Evolutionary conservation across 2,113 vertebrate genomes (phyloP).

Genomic region (Microtus montanus): DNA sequence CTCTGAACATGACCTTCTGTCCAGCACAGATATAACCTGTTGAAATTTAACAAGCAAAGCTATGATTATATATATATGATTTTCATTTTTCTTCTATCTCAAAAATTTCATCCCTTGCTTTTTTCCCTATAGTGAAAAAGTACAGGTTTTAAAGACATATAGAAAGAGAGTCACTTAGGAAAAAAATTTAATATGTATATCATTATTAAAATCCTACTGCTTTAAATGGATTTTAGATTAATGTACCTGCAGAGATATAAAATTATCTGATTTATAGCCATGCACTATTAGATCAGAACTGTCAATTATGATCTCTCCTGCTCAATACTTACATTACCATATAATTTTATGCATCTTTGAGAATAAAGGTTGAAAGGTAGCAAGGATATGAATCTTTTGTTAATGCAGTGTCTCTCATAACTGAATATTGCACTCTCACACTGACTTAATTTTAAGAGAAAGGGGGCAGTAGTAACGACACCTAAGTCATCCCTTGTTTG

Average conservation of each 20-base stretch:
- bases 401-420: constrained; percentile 44
- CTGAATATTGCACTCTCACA: constrained; percentile 39
- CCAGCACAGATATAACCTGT: constrained; percentile 12
- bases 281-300: constrained; percentile 79
- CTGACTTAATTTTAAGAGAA: constrained; percentile 66
- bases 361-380: constrained; percentile 72
- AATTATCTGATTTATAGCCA: constrained; percentile 82
- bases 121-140: constrained; percentile 18
- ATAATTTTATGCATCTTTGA: constrained; percentile 78
- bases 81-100: background rate
- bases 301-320: constrained; percentile 78
- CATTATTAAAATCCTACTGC: constrained; percentile 77
- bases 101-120: background rate
- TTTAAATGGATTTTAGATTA: constrained; percentile 80
- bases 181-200: constrained; percentile 79
- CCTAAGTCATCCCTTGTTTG: constrained; percentile 66
- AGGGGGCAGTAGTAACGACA: constrained; percentile 59
- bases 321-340: constrained; percentile 77
- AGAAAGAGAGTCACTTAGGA: constrained; percentile 67
- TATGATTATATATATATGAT: background rate
- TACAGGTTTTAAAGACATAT: constrained; percentile 42
- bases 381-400: constrained; percentile 66
- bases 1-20: constrained; percentile 43
- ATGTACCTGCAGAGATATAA: constrained; percentile 79
- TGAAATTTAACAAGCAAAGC: constrained; percentile 40